Evolutionary conservation across 2,888 invertebrate species (phyloP).

Genomic region (Orthosia incerta): DNA sequence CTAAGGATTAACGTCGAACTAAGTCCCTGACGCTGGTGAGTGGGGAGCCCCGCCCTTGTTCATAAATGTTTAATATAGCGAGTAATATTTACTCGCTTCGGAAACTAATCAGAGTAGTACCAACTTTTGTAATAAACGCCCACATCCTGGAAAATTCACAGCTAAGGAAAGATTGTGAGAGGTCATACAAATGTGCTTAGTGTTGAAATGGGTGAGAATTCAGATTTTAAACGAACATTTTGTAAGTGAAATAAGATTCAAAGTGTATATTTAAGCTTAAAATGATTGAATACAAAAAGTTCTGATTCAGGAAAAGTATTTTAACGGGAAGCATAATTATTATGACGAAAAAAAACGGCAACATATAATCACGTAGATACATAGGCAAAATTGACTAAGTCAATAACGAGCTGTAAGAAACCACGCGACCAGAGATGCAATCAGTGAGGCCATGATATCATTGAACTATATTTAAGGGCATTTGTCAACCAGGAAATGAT

Average conservation of each 20-base stretch:
- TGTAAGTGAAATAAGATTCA: background rate
- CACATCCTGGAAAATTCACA: slow-evolving; percentile 39
- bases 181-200: slow-evolving; percentile 25
- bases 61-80: slow-evolving; percentile 32
- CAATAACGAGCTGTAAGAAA: slow-evolving; percentile 14
- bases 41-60: slow-evolving; percentile 25
- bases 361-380: background rate
- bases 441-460: slow-evolving; percentile 6
- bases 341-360: background rate
- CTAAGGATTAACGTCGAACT: slow-evolving; percentile 35
- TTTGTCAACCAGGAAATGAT: slow-evolving; percentile 19
- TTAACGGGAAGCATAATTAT: background rate
- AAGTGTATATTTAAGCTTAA: background rate
- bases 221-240: slow-evolving; percentile 6
- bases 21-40: slow-evolving; percentile 16
- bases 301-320: background rate
- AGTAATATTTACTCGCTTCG: slow-evolving; percentile 59
- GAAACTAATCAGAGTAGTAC: slow-evolving; percentile 59
- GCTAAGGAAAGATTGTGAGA: slow-evolving; percentile 39
- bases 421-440: background rate
- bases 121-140: slow-evolving; percentile 63
- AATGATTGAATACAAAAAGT: background rate
- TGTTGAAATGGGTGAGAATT: slow-evolving; percentile 15
- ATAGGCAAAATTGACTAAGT: slow-evolving; percentile 4
- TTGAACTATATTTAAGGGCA: slow-evolving; percentile 20